A percentile compares a stretch with the other conserved stretches of the same genome.
phyloP scores from a whole-genome alignment of 23 tunicate genomes.

The Halocynthia roretzi region DNA sequence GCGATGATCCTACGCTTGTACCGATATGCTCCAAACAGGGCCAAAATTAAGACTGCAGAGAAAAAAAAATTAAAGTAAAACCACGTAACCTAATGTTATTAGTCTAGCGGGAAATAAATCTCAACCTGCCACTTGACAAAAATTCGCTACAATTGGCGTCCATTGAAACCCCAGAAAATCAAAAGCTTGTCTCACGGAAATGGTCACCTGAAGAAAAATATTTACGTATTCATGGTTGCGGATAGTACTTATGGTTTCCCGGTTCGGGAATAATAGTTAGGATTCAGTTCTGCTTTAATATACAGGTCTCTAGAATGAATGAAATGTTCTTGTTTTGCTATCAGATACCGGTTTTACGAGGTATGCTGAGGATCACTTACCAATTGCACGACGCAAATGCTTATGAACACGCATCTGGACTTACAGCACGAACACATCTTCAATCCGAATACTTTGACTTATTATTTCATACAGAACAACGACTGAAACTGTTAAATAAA shows the following conservation, averaged over 20 bases:
- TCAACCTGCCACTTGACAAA: slow-evolving; percentile 60
- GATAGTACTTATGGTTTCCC: too few species aligned
- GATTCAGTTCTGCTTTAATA: too few species aligned
- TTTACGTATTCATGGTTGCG: too few species aligned
- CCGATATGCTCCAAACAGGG: slow-evolving; percentile 40
- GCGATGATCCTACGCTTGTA: slow-evolving; percentile 51
- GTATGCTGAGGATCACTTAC: slow-evolving; percentile 11
- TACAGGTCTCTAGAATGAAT: too few species aligned
- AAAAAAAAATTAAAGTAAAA: background rate
- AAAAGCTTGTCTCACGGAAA: slow-evolving; percentile 60
- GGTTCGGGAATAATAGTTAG: too few species aligned
- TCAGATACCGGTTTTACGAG: too few species aligned
- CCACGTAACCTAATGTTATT: background rate
- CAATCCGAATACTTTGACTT: too few species aligned
- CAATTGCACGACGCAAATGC: slow-evolving; percentile 59
- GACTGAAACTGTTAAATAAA: too few species aligned
- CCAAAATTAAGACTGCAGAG: slow-evolving; percentile 33
- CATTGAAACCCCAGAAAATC: slow-evolving; percentile 80
- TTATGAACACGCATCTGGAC: slow-evolving; percentile 47
- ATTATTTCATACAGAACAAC: too few species aligned
- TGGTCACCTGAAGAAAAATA: slow-evolving; percentile 29
- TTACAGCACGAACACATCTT: slow-evolving; percentile 54
- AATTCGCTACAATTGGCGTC: slow-evolving; percentile 69
- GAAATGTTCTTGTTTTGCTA: too few species aligned
- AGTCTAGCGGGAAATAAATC: too few species aligned